Conservation (phyloP, 2,113 vertebrate genomes). For the Actinemys pallida region DNA sequence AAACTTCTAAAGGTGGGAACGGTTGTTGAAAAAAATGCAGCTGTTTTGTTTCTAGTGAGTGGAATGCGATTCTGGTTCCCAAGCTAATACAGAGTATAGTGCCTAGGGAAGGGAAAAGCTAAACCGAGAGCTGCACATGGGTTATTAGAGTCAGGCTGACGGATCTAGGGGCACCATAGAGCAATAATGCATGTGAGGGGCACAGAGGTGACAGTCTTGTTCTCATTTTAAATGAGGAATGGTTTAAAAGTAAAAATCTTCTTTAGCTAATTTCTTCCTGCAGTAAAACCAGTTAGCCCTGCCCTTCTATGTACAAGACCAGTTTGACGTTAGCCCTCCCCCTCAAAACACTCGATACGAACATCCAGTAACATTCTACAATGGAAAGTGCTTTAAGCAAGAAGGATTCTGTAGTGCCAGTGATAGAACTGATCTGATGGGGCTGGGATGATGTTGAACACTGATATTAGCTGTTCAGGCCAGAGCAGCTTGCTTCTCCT, state of each 20-base stretch:
- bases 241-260: slow-evolving; percentile 75
- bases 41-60: slow-evolving; percentile 67
- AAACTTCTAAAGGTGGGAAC: slow-evolving; percentile 33
- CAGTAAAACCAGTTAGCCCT: slow-evolving; percentile 69
- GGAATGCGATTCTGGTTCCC: slow-evolving; percentile 67
- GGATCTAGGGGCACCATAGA: slow-evolving; percentile 70
- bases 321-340: slow-evolving; percentile 75
- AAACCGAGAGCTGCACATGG: slow-evolving; percentile 42
- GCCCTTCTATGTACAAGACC: slow-evolving; percentile 61
- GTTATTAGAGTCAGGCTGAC: slow-evolving; percentile 41
- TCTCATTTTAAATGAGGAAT: slow-evolving; percentile 71
- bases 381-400: slow-evolving; percentile 84
- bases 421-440: slow-evolving; percentile 80
- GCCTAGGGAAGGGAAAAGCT: slow-evolving; percentile 41
- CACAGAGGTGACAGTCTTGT: slow-evolving; percentile 69
- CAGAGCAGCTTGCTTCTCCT: slow-evolving; percentile 92
- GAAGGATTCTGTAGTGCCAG: slow-evolving; percentile 85
- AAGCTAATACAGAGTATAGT: slow-evolving; percentile 51
- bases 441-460: slow-evolving; percentile 61
- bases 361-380: slow-evolving; percentile 81
- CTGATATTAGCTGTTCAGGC: slow-evolving; percentile 82
- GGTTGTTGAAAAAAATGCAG: slow-evolving; percentile 44
- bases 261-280: slow-evolving; percentile 74
- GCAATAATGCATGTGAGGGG: slow-evolving; percentile 59
- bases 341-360: slow-evolving; percentile 79